These are phyloP conservation scores for Notodonta dromedarius DNA, from an alignment of 2,888 invertebrate genomes.

Conservation along the genomic window DNA sequence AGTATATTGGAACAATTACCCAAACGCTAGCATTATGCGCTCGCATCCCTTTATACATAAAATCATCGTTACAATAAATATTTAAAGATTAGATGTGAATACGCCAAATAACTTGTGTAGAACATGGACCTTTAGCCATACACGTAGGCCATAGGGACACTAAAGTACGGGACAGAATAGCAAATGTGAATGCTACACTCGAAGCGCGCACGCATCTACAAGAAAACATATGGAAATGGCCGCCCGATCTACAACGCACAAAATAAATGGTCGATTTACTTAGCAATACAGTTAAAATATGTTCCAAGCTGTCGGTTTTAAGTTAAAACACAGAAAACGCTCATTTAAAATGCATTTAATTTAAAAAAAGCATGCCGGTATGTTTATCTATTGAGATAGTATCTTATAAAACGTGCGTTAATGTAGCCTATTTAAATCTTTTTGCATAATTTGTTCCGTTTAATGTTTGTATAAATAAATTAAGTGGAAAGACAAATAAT, in stretches of 20 bases:
- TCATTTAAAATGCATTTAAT: constrained; percentile 26
- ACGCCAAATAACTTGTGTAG: constrained; percentile 9
- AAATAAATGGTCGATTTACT: constrained; percentile 48
- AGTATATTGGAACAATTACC: too few species aligned
- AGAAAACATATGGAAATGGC: constrained; percentile 46
- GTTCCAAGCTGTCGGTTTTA: not conserved
- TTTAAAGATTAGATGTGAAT: constrained; percentile 8
- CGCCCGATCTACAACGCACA: constrained; percentile 28
- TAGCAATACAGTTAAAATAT: not conserved
- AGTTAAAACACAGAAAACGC: constrained; percentile 13
- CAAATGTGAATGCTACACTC: constrained; percentile 34
- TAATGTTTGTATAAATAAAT: constrained; percentile 25
- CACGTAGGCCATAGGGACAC: constrained; percentile 24
- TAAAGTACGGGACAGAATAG: constrained; percentile 23
- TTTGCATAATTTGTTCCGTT: constrained; percentile 35
- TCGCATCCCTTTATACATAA: not conserved
- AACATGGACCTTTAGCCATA: constrained; percentile 17
- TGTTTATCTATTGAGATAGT: constrained; percentile 26
- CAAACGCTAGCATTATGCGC: too few species aligned
- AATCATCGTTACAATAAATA: not conserved
- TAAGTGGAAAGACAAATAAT: constrained; percentile 28
- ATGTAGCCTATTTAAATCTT: constrained; percentile 30
- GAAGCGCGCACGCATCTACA: constrained; percentile 43
- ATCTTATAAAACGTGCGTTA: constrained; percentile 27
- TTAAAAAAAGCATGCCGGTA: constrained; percentile 19